A percentile compares a stretch with the other conserved stretches of the same genome.
Conservation (phyloP, 2,113 vertebrate species). For the Morphnarchus princeps region DNA sequence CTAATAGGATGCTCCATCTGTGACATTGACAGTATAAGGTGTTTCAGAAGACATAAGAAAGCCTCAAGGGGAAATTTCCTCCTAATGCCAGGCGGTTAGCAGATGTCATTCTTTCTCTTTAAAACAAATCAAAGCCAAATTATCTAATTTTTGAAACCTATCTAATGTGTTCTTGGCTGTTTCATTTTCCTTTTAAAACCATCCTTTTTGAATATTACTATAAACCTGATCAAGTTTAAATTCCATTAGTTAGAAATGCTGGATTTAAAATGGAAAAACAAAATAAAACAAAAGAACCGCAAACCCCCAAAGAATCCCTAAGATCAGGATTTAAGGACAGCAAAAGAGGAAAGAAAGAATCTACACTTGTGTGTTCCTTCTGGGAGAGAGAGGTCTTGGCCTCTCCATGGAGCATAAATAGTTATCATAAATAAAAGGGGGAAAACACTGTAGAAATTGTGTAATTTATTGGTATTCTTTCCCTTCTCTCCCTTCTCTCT, state of each 20-base stretch:
- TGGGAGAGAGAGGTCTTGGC: neutral
- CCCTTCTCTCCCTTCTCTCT: too few relatives aligned
- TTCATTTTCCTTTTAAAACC: neutral
- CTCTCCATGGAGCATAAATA: neutral
- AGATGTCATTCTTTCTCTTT: neutral
- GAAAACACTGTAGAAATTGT: neutral
- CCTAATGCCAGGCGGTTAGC: neutral
- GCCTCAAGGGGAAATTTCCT: neutral
- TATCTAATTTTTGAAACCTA: neutral
- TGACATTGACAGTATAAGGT: neutral
- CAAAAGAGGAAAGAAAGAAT: neutral
- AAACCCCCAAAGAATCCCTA: neutral
- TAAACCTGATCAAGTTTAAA: neutral
- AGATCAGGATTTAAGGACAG: neutral
- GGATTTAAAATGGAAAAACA: neutral
- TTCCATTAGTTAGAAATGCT: neutral
- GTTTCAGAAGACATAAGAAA: neutral
- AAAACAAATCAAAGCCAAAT: conserved; percentile 1
- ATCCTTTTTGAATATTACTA: neutral
- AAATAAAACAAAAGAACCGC: too few relatives aligned
- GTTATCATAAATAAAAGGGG: neutral
- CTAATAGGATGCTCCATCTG: conserved; percentile 25
- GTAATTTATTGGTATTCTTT: neutral
- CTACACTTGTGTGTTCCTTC: neutral
- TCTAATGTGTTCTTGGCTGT: neutral